Evolutionary conservation across 2,888 invertebrate genomes (phyloP).

Genomic region (Drosophila neonasuta): DNA sequence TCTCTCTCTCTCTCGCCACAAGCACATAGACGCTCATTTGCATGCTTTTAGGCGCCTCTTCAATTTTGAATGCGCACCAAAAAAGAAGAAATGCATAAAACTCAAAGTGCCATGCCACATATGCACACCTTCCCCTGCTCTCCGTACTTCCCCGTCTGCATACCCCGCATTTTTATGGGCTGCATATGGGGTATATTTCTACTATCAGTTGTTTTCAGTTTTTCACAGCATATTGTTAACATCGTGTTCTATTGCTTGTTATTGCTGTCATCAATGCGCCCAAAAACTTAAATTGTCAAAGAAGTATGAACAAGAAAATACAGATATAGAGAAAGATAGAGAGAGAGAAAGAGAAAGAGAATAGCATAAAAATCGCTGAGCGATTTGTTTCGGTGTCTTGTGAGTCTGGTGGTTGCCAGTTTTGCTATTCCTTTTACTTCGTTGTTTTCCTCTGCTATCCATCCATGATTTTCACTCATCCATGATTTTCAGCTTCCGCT

Average conservation of each 20-base stretch:
- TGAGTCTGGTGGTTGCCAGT: conserved; percentile 42
- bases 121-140: conserved; percentile 32
- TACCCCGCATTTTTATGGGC: conserved; percentile 3
- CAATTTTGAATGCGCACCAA: conserved; percentile 25
- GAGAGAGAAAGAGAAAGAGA: neutral
- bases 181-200: conserved; percentile 10
- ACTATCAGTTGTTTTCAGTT: conserved; percentile 10
- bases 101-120: conserved; percentile 47
- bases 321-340: neutral
- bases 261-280: conserved; percentile 1
- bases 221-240: conserved; percentile 29
- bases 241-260: conserved; percentile 20
- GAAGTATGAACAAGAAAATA: neutral
- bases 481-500: conserved; percentile 57
- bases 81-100: conserved; percentile 47
- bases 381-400: conserved; percentile 32
- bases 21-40: conserved; percentile 50
- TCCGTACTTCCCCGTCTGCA: neutral
- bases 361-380: conserved; percentile 26
- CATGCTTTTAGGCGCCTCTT: conserved; percentile 63
- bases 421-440: conserved; percentile 14
- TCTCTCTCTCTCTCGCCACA: neutral
- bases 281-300: conserved; percentile 31
- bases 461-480: conserved; percentile 49
- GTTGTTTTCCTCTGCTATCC: conserved; percentile 33